Evolutionary conservation across 2,888 invertebrate genomes (phyloP).

Genomic region (Harpagoxenus sublaevis): DNA sequence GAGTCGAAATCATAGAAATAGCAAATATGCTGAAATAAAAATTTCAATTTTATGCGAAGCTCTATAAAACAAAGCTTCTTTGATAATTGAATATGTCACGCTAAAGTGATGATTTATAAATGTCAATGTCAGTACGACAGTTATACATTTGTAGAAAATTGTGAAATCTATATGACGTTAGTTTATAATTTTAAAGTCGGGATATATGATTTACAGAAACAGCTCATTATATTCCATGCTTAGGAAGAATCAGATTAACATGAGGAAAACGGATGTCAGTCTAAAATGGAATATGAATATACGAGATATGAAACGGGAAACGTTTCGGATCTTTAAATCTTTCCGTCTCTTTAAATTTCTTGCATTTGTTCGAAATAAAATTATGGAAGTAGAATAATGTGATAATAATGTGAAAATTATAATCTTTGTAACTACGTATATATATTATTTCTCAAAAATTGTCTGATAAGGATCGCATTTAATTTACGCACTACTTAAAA

Average conservation of each 20-base stretch:
- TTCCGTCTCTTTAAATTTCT: constrained; percentile 17
- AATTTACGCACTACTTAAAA: neutral
- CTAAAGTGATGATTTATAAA: constrained; percentile 3
- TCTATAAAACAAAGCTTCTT: neutral
- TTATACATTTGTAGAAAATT: neutral
- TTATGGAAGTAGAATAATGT: neutral
- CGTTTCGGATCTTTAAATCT: constrained; percentile 25
- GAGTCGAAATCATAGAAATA: neutral
- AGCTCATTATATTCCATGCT: constrained; percentile 33
- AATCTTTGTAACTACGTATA: neutral
- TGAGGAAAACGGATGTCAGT: constrained; percentile 29
- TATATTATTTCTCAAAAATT: neutral
- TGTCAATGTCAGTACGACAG: neutral
- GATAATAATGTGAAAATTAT: constrained; percentile 1
- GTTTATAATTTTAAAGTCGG: constrained; percentile 22
- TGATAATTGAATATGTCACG: neutral
- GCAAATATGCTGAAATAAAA: neutral
- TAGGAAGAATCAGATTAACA: constrained; percentile 47
- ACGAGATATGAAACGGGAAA: constrained; percentile 22
- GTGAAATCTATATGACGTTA: neutral
- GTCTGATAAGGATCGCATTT: neutral
- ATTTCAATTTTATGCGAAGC: neutral
- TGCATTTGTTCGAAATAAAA: constrained; percentile 10
- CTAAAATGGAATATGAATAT: constrained; percentile 18
- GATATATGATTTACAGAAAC: constrained; percentile 21